Evolutionary conservation across 30 jellyfish, hydroid and myxozoan genomes (phyloP).

Genomic region (Cassiopea xamachana): DNA sequence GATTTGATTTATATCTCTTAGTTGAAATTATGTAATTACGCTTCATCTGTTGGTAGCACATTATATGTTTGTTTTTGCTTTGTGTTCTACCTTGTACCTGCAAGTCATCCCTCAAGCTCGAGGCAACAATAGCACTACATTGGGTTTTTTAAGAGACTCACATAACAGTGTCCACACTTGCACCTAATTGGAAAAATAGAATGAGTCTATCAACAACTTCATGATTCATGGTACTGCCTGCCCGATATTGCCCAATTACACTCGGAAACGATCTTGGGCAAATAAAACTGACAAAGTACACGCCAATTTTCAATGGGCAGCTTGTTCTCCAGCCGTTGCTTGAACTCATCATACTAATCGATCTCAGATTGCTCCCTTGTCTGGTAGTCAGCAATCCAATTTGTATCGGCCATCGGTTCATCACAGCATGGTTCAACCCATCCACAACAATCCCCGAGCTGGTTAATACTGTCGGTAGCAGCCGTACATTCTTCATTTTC

Average conservation of each 20-base stretch:
- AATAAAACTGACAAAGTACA: background rate
- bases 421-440: background rate
- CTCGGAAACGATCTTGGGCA: background rate
- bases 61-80: background rate
- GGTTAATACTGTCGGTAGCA: background rate
- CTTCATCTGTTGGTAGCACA: background rate
- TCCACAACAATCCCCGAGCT: background rate
- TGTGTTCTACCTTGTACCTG: background rate
- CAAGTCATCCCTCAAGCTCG: background rate
- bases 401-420: background rate
- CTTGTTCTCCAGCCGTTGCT: background rate
- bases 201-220: background rate
- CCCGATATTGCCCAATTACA: background rate
- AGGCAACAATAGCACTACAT: background rate
- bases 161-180: background rate
- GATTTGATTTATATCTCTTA: background rate
- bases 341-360: background rate
- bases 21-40: background rate
- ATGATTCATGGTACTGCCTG: background rate
- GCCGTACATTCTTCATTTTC: background rate
- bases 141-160: background rate
- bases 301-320: background rate
- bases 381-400: background rate
- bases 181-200: background rate
- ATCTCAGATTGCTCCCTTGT: background rate